A percentile compares a stretch with the other conserved stretches of the same genome.
phyloP scores from a whole-genome alignment of 2,888 invertebrate species.

The Ennomos quercinarius region DNA sequence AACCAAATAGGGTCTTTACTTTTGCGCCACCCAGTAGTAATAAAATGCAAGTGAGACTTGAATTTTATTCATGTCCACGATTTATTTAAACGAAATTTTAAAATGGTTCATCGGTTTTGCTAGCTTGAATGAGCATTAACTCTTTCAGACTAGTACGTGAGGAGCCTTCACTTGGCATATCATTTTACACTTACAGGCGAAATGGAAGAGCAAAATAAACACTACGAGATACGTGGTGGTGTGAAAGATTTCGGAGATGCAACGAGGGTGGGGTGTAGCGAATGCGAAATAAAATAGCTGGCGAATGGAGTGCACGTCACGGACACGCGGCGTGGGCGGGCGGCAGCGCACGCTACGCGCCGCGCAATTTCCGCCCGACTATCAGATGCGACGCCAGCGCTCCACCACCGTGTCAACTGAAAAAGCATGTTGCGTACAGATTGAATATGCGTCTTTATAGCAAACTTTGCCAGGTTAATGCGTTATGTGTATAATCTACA shows the following conservation, averaged over 20 bases:
- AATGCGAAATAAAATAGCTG: constrained; percentile 69
- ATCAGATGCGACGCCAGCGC: constrained; percentile 74
- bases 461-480: neutral
- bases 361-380: constrained; percentile 80
- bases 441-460: neutral
- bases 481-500: neutral
- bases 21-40: no score
- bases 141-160: constrained; percentile 21
- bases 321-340: constrained; percentile 60
- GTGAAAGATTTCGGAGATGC: constrained; percentile 58
- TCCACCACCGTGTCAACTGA: constrained; percentile 58
- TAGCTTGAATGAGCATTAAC: constrained; percentile 18
- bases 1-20: no score
- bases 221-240: constrained; percentile 36
- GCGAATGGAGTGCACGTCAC: constrained; percentile 73
- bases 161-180: constrained; percentile 34
- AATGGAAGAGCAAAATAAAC: constrained; percentile 41
- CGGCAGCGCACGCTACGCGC: constrained; percentile 78
- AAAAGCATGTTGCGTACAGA: constrained; percentile 51
- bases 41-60: neutral
- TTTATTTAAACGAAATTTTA: neutral
- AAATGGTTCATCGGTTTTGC: constrained; percentile 1
- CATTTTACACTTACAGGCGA: constrained; percentile 38
- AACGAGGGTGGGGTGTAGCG: constrained; percentile 58
- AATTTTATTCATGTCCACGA: constrained; percentile 1